These are phyloP conservation scores for Nicator chloris DNA, from an alignment of 2,113 vertebrate genomes.

Conservation along the genomic window DNA sequence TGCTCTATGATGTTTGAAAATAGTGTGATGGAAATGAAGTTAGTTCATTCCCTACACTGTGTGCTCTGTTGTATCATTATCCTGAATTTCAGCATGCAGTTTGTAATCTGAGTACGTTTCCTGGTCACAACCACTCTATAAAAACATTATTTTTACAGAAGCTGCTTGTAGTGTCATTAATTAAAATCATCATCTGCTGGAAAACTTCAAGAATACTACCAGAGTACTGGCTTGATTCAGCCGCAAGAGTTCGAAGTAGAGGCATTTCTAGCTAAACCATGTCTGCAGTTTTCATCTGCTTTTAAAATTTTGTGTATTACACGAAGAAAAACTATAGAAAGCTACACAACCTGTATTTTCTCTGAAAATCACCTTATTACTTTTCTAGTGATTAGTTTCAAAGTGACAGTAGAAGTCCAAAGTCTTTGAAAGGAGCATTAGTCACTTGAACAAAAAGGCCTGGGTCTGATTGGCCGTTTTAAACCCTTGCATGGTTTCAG, in stretches of 20 bases:
- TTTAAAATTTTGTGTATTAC: background rate
- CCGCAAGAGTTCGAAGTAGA: background rate
- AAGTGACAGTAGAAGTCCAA: background rate
- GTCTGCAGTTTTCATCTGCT: background rate
- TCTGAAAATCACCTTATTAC: background rate
- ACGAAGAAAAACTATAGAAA: background rate
- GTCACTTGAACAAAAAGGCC: background rate
- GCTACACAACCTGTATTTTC: background rate
- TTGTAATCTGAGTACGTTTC: background rate
- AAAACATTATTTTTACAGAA: background rate
- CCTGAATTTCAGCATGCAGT: background rate
- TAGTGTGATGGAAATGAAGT: background rate
- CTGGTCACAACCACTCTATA: background rate
- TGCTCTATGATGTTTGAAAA: background rate
- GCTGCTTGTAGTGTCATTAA: background rate
- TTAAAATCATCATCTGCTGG: background rate
- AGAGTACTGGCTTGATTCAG: background rate
- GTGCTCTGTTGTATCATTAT: background rate
- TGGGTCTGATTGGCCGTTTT: background rate
- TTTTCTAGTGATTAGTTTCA: background rate
- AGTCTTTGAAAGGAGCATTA: background rate
- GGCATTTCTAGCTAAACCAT: background rate
- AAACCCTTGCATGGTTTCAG: background rate
- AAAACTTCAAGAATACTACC: background rate
- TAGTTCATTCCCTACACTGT: background rate